These are phyloP conservation scores for Rousettus madagascariensis DNA, from an alignment of 2,797 vertebrate genomes.

Conservation along the genomic window DNA sequence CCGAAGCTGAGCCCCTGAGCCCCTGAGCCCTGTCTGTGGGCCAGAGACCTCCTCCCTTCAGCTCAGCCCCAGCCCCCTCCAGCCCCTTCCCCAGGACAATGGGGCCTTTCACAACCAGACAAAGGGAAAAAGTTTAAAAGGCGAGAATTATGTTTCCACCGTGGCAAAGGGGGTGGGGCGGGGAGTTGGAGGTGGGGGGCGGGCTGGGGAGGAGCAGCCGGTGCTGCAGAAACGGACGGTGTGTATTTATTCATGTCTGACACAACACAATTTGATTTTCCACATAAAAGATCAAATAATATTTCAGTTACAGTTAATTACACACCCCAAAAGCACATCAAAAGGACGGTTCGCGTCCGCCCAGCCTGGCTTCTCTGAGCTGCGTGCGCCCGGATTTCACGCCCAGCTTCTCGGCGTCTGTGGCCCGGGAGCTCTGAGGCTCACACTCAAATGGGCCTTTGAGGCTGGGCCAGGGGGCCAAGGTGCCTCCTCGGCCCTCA, in stretches of 20 bases:
- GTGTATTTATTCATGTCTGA: slow-evolving; percentile 52
- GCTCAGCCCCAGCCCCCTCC: background rate
- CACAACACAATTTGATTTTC: slow-evolving; percentile 80
- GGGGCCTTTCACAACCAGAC: slow-evolving; percentile 70
- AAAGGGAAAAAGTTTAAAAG: slow-evolving; percentile 73
- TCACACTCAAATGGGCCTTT: background rate
- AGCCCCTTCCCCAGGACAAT: slow-evolving; percentile 65
- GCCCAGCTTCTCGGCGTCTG: background rate
- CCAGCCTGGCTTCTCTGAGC: slow-evolving; percentile 30
- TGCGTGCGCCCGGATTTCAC: slow-evolving; percentile 52
- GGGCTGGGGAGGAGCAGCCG: background rate
- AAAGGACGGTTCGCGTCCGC: slow-evolving; percentile 25
- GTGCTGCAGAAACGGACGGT: background rate
- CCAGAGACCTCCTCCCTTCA: background rate
- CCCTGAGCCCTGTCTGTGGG: background rate
- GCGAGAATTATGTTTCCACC: slow-evolving; percentile 71
- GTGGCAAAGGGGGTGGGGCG: background rate
- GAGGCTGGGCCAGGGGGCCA: background rate
- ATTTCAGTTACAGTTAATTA: slow-evolving; percentile 81
- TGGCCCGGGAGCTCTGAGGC: background rate
- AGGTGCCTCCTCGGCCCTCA: background rate
- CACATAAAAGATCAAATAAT: slow-evolving; percentile 78
- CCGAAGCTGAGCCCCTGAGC: background rate
- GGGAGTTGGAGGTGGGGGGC: too few relatives aligned
- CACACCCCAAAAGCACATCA: slow-evolving; percentile 73